These are phyloP conservation scores for Pseudomyrmex concolor DNA, from an alignment of 1,140 invertebrate genomes.

Conservation along the genomic window DNA sequence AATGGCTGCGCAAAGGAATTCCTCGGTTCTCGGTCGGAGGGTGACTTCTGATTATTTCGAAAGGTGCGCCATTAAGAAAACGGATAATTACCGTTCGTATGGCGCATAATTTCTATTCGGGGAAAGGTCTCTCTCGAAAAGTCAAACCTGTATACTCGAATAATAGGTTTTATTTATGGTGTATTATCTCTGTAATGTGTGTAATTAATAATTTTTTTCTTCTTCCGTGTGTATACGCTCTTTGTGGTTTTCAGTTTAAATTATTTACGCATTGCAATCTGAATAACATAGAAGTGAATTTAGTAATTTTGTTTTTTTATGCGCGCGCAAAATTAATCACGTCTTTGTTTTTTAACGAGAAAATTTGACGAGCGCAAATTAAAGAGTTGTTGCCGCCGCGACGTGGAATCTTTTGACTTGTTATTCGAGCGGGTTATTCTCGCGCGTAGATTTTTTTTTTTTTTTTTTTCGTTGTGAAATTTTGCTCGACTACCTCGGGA, in stretches of 20 bases:
- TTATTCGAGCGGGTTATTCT: too few relatives aligned
- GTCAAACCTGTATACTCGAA: constrained; percentile 11
- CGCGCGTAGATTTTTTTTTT: neutral
- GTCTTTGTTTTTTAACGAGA: too few relatives aligned
- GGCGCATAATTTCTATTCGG: constrained; percentile 26
- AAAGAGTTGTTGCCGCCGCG: neutral
- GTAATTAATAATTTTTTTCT: too few relatives aligned
- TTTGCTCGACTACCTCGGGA: neutral
- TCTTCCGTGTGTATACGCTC: too few relatives aligned
- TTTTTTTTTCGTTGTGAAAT: constrained; percentile 11
- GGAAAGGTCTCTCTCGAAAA: constrained; percentile 6
- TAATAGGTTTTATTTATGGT: neutral
- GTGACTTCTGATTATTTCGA: constrained; percentile 14
- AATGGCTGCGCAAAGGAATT: neutral
- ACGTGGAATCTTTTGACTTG: neutral
- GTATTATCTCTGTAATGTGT: too few relatives aligned
- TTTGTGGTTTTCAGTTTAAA: too few relatives aligned
- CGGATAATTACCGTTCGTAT: constrained; percentile 19
- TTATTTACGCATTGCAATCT: too few relatives aligned
- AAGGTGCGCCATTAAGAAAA: constrained; percentile 32
- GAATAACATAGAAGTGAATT: too few relatives aligned
- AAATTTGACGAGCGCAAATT: too few relatives aligned
- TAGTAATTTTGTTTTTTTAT: too few relatives aligned
- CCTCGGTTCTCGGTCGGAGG: neutral
- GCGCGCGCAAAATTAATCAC: too few relatives aligned